Evolutionary conservation across 1,140 invertebrate species (phyloP).

Genomic region (Lepidotrigona ventralis): DNA sequence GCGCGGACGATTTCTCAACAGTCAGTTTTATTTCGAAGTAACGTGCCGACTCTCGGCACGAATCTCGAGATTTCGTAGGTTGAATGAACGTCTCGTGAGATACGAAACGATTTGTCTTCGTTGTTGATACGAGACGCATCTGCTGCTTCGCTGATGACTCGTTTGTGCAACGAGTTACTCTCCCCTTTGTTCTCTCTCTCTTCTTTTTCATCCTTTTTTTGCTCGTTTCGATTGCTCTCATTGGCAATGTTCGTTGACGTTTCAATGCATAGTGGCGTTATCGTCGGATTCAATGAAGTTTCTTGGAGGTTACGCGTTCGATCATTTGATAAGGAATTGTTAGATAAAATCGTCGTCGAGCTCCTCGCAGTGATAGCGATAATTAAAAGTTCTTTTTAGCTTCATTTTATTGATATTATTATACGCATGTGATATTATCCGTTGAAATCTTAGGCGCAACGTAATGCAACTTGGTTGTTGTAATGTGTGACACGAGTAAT

Average conservation of each 20-base stretch:
- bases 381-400: background rate
- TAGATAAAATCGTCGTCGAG: background rate
- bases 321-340: background rate
- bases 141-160: background rate
- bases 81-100: background rate
- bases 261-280: background rate
- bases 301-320: background rate
- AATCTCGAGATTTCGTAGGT: conserved; percentile 10
- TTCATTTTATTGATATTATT: background rate
- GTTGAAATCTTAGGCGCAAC: background rate
- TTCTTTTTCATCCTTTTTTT: too few species aligned
- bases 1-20: background rate
- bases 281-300: background rate
- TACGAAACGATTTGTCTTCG: conserved; percentile 13
- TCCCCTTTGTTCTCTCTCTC: background rate
- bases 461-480: too few species aligned
- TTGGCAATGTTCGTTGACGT: background rate
- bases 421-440: background rate
- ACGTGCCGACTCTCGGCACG: background rate
- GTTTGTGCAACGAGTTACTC: background rate
- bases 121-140: background rate
- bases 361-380: background rate
- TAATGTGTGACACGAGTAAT: background rate
- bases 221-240: background rate
- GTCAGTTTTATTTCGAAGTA: background rate